A percentile compares a stretch with the other conserved stretches of the same genome.
Conservation (phyloP, 2,888 invertebrate species). For the Deroplatys truncata region DNA sequence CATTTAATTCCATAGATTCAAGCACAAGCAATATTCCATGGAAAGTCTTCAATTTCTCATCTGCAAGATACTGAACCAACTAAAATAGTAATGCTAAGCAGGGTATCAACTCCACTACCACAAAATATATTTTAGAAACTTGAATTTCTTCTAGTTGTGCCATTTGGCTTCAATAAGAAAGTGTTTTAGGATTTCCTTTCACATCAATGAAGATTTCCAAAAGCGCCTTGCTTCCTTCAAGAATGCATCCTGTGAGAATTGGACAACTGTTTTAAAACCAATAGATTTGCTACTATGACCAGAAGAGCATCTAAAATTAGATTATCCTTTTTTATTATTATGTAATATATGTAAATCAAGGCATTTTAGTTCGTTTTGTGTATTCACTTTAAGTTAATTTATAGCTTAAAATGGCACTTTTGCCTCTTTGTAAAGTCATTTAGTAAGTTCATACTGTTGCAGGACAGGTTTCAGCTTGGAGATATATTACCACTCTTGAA, state of each 20-base stretch:
- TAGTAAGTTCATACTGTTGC: background rate
- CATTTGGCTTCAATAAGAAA: no score
- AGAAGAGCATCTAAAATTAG: background rate
- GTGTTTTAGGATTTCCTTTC: no score
- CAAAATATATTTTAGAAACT: no score
- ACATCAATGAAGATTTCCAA: no score
- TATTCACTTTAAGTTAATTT: background rate
- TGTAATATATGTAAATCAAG: background rate
- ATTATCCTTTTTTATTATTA: background rate
- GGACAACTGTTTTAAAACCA: background rate
- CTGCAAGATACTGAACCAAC: background rate
- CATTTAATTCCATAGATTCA: background rate
- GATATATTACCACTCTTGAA: background rate
- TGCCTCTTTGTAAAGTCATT: background rate
- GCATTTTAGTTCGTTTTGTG: background rate
- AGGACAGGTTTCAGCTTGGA: background rate
- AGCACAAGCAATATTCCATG: background rate
- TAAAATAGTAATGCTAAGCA: no score
- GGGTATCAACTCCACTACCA: no score
- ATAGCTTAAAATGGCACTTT: background rate
- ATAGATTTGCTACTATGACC: background rate
- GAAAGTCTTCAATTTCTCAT: background rate
- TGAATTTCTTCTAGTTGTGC: no score
- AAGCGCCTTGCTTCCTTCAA: background rate
- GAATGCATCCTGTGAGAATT: background rate